Evolutionary conservation across 2,888 invertebrate genomes (phyloP).

Genomic region (Acronicta leporina): DNA sequence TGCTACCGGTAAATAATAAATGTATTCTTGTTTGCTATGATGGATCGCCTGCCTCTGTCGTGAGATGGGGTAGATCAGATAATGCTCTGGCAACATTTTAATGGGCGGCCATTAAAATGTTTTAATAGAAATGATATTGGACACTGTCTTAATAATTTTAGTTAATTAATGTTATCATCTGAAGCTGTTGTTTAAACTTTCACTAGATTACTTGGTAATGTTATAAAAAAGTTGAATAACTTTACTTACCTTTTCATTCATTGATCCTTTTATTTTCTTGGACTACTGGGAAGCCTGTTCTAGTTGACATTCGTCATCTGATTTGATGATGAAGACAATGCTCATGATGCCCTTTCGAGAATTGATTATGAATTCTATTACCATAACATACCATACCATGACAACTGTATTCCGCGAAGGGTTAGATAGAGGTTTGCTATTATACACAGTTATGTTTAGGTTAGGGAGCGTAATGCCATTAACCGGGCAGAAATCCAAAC

Average conservation of each 20-base stretch:
- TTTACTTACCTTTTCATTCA: no score
- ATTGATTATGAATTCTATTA: no score
- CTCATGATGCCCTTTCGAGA: no score
- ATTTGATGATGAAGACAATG: background rate
- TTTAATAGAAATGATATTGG: conserved; percentile 48
- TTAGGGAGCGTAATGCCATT: no score
- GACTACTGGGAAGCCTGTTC: background rate
- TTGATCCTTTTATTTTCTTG: background rate
- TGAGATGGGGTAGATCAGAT: conserved; percentile 46
- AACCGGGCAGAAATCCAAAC: no score
- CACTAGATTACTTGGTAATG: conserved; percentile 22
- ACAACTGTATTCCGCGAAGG: no score
- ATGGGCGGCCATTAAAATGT: conserved; percentile 30
- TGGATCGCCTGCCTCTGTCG: conserved; percentile 38
- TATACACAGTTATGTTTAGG: no score
- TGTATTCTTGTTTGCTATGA: conserved; percentile 45
- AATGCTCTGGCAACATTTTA: conserved; percentile 43
- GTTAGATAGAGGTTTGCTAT: no score
- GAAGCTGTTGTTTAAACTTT: conserved; percentile 36
- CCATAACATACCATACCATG: no score
- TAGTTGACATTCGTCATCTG: no score
- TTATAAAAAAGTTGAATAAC: background rate
- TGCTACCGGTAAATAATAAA: conserved; percentile 48
- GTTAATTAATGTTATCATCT: conserved; percentile 47
- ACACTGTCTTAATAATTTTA: conserved; percentile 48